These are phyloP conservation scores for Caerostris extrusa DNA, from an alignment of 1,140 invertebrate species.

Conservation along the genomic window DNA sequence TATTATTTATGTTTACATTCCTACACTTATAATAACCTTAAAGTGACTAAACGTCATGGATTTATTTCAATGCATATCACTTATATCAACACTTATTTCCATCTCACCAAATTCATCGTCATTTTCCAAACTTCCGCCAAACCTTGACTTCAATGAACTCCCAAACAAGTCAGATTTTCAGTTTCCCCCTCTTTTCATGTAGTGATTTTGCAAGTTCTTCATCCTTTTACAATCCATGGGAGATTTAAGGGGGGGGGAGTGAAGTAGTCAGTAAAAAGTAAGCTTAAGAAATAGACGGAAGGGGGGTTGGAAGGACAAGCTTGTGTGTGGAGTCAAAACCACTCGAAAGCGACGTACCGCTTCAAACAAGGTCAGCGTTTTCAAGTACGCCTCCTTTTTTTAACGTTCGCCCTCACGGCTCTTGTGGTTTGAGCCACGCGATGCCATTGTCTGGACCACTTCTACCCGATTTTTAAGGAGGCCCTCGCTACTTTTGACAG, in stretches of 20 bases:
- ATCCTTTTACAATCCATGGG: conserved; percentile 1
- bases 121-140: no score
- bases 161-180: background rate
- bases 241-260: background rate
- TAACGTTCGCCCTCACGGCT: background rate
- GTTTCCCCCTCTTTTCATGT: background rate
- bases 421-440: conserved; percentile 46
- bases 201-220: background rate
- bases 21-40: no score
- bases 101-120: background rate
- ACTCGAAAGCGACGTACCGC: conserved; percentile 59
- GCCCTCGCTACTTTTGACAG: conserved; percentile 13
- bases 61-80: no score
- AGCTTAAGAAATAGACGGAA: no score
- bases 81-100: no score
- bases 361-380: conserved; percentile 71
- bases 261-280: background rate
- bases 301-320: background rate
- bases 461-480: background rate
- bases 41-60: no score
- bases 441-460: conserved; percentile 64
- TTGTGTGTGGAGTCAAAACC: conserved; percentile 55
- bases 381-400: conserved; percentile 63
- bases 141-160: conserved; percentile 31
- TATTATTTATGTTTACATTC: no score